These are phyloP conservation scores for Micrasema longulum DNA, from an alignment of 1,140 invertebrate species.

Conservation along the genomic window DNA sequence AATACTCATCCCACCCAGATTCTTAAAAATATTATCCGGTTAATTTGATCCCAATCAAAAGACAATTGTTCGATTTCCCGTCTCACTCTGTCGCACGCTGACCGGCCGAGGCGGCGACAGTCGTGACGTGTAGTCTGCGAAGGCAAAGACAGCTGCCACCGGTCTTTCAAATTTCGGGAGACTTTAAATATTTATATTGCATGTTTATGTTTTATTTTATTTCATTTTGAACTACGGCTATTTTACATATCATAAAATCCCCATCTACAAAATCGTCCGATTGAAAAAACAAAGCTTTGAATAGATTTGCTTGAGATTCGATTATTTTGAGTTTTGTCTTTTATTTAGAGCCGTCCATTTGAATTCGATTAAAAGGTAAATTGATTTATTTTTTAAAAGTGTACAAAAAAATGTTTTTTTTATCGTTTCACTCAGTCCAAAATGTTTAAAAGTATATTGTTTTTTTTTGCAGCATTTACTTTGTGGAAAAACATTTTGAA, in stretches of 20 bases:
- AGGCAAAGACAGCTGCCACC: constrained; percentile 45
- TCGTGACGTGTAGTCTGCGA: neutral
- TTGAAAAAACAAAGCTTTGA: constrained; percentile 5
- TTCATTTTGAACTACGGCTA: constrained; percentile 44
- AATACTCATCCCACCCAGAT: neutral
- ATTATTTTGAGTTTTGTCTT: too few species aligned
- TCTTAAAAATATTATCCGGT: constrained; percentile 1
- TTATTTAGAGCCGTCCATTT: too few species aligned
- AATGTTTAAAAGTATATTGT: too few species aligned
- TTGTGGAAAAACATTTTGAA: too few species aligned
- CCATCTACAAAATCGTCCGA: constrained; percentile 36
- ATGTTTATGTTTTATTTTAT: constrained; percentile 49
- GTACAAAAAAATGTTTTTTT: too few species aligned
- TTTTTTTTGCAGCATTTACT: too few species aligned
- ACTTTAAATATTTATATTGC: constrained; percentile 50
- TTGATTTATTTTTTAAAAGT: too few species aligned
- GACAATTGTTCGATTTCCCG: neutral
- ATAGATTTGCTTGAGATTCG: neutral
- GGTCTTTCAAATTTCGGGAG: constrained; percentile 30
- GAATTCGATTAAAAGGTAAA: too few species aligned
- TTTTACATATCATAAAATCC: constrained; percentile 54
- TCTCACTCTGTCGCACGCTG: neutral
- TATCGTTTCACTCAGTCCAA: too few species aligned
- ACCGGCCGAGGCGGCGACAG: neutral
- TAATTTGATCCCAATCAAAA: constrained; percentile 1